Base-by-base conservation (phyloP, 2,113 vertebrate genomes). In the Salvelinus alpinus region DNA sequence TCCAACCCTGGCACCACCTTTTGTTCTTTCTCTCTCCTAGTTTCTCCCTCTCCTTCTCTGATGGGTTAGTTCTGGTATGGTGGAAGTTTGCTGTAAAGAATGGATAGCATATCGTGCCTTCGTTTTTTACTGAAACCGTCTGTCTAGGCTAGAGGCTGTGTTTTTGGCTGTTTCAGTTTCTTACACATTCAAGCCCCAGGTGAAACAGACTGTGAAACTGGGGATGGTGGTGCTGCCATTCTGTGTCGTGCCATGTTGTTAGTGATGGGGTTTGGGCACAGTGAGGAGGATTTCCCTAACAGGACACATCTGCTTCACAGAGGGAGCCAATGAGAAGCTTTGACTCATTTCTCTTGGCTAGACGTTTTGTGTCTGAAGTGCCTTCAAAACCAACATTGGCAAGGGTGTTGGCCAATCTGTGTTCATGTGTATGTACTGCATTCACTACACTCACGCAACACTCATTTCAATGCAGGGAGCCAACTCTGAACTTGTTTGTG, bases 281-380 rank as follows among this genome's bases (percentile, higher is more conserved):
- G 48, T 34, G 29, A 54, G 57, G 78, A 77, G 85, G 78, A 86
- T 86, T 86, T 80, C 70, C 81, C 79, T 88, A 87, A 90, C 86
- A 87, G 84, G 88, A 86, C 88, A 88, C 91, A 91, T 91, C 84
- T 92, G 90, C 84, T 89, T 85, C 24, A 3, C 88, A 88, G 85
- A 84, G 83, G 80, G 83, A 89, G 86, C 86, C 90, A 88, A 89
- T 88, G 87, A 88, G 88, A 86, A 88, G 83, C 85, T 86, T 88
- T 91, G 90, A 88, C 85, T 91, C 85, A 89, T 90, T 89, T 88
- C 85, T 88, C 76, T 89, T 92, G 90, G 90, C 88, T 86, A 91
- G 90, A 91, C 88, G 72, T 74, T 84, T 74, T 67, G 77, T 80
- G 86, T 90, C 85, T 91, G 88, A 90, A 90, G 89, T 88, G 88